Conservation (phyloP, 1,140 invertebrate genomes). For the Brachionus manjavacas region DNA sequence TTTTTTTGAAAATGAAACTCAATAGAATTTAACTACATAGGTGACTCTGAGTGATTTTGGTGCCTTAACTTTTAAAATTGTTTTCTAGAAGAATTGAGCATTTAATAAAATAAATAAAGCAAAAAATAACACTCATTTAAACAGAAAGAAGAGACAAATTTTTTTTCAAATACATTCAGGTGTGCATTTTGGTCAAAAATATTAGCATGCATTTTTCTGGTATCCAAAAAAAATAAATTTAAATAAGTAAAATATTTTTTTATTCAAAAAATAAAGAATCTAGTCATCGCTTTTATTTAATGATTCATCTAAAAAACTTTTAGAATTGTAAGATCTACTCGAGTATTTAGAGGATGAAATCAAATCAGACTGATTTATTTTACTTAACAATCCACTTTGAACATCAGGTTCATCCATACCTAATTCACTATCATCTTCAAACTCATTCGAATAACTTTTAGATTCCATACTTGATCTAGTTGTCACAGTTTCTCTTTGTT, state of each 20-base stretch:
- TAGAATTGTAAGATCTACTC: slow-evolving; percentile 10
- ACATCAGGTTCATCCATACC: not conserved
- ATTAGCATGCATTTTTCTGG: too few species aligned
- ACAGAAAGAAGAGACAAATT: too few species aligned
- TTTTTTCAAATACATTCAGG: too few species aligned
- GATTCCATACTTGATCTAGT: slow-evolving; percentile 6
- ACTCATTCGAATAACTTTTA: slow-evolving; percentile 1
- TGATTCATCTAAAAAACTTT: slow-evolving; percentile 21
- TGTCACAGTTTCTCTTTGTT: not conserved
- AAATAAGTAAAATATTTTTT: not conserved
- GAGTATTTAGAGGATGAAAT: not conserved
- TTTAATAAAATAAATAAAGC: too few species aligned
- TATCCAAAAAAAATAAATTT: not conserved
- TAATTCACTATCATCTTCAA: slow-evolving; percentile 24
- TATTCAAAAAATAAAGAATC: slow-evolving; percentile 11
- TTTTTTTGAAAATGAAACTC: too few species aligned
- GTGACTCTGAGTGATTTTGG: too few species aligned
- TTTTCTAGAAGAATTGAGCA: too few species aligned
- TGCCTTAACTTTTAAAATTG: too few species aligned
- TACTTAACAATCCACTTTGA: slow-evolving; percentile 1
- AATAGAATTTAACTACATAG: too few species aligned
- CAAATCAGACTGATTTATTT: slow-evolving; percentile 26
- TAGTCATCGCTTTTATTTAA: not conserved
- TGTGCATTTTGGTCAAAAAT: too few species aligned
- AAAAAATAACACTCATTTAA: too few species aligned